A percentile compares a stretch with the other conserved stretches of the same genome.
These are phyloP conservation scores for Rhamphomyia laevipes DNA, from an alignment of 2,888 invertebrate genomes.

Conservation along the genomic window DNA sequence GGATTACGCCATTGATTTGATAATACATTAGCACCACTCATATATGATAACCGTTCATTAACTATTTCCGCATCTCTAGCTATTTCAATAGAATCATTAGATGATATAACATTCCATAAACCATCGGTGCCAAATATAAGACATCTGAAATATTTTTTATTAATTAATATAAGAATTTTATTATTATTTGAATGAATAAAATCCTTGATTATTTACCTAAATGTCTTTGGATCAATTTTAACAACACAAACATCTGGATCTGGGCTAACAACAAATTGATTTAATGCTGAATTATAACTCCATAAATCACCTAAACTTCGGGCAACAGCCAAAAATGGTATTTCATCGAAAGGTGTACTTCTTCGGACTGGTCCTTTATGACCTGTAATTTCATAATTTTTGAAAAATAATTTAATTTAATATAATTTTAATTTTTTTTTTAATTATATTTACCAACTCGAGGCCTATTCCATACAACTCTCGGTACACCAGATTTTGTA, in stretches of 20 bases:
- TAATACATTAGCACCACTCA: conserved; percentile 24
- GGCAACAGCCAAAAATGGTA: conserved; percentile 93
- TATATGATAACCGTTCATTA: conserved; percentile 49
- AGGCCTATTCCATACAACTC: conserved; percentile 96
- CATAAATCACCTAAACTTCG: conserved; percentile 92
- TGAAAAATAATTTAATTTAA: background rate
- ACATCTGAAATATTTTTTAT: conserved; percentile 64
- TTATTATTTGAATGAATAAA: background rate
- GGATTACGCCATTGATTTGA: conserved; percentile 67
- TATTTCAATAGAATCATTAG: conserved; percentile 70
- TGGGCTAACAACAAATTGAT: conserved; percentile 94
- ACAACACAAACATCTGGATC: conserved; percentile 89
- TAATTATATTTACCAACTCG: conserved; percentile 44
- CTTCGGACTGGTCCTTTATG: conserved; percentile 71
- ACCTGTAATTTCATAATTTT: conserved; percentile 16
- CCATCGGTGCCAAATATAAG: conserved; percentile 95
- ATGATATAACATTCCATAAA: conserved; percentile 87
- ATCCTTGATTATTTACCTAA: conserved; percentile 38
- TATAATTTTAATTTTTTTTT: background rate
- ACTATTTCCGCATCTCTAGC: conserved; percentile 72
- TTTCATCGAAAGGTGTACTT: conserved; percentile 83
- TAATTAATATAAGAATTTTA: background rate
- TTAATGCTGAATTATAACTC: conserved; percentile 86
- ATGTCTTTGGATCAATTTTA: conserved; percentile 63
- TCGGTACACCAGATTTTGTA: conserved; percentile 72